Evolutionary conservation across 1,140 invertebrate species (phyloP).

Genomic region (Heliothis virescens): DNA sequence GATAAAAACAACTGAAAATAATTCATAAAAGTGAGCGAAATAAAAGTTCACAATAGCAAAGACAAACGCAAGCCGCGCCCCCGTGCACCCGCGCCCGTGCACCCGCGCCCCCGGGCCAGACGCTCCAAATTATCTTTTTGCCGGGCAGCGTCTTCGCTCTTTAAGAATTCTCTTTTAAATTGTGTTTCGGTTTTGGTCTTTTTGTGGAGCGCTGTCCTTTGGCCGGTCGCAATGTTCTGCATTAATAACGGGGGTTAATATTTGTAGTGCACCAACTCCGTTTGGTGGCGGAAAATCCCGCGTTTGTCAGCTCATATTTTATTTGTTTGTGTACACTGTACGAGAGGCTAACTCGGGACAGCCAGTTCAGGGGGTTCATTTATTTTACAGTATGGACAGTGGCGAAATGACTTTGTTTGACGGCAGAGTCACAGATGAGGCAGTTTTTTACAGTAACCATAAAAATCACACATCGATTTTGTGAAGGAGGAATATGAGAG

Average conservation of each 20-base stretch:
- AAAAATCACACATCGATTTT: conserved; percentile 6
- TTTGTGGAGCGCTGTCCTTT: conserved; percentile 77
- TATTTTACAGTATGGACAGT: conserved; percentile 10
- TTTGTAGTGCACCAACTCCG: conserved; percentile 58
- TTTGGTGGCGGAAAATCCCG: conserved; percentile 46
- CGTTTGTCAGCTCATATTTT: conserved; percentile 42
- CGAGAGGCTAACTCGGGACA: not conserved
- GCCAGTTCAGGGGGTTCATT: not conserved
- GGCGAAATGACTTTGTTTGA: conserved; percentile 24
- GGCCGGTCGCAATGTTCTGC: conserved; percentile 68
- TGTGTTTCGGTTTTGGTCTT: conserved; percentile 80
- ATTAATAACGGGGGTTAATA: conserved; percentile 76
- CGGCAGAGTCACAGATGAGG: not conserved
- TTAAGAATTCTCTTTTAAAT: conserved; percentile 85
- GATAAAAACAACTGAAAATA: conserved; percentile 84
- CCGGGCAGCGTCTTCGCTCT: conserved; percentile 75
- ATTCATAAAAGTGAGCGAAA: conserved; percentile 82
- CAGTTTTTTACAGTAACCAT: conserved; percentile 3
- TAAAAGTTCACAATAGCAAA: conserved; percentile 84
- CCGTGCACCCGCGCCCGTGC: not conserved
- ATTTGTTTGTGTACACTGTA: conserved; percentile 28
- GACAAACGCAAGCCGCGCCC: conserved; percentile 72
- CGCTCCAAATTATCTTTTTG: conserved; percentile 81
- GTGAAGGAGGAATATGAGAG: not conserved
- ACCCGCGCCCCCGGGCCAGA: conserved; percentile 58